Conservation (phyloP, 2,797 vertebrate species). For the Bucorvus abyssinicus region DNA sequence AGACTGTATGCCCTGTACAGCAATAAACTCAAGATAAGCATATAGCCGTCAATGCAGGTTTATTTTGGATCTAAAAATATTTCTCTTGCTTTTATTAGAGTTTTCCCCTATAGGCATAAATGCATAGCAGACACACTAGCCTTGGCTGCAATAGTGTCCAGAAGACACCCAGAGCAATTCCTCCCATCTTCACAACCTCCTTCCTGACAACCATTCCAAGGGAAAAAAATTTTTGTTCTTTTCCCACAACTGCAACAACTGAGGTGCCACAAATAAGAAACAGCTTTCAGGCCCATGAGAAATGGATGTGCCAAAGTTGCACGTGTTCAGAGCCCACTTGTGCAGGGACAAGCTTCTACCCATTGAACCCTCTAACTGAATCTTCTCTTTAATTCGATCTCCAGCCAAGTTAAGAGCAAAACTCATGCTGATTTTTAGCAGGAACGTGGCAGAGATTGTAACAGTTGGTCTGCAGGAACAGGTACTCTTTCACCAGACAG, state of each 20-base stretch:
- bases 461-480: background rate
- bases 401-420: background rate
- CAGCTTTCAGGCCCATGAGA: background rate
- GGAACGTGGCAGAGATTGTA: background rate
- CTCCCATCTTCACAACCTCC: background rate
- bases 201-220: background rate
- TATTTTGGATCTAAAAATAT: background rate
- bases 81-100: background rate
- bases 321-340: background rate
- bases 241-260: background rate
- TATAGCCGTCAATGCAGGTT: background rate
- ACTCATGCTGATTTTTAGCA: background rate
- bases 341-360: background rate
- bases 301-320: fast-evolving
- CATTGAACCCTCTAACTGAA: background rate
- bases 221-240: background rate
- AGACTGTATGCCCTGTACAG: background rate
- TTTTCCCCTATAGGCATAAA: background rate
- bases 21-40: background rate
- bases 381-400: background rate
- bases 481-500: background rate
- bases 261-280: background rate
- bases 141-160: background rate
- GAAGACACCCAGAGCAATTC: background rate
- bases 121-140: background rate